Conservation (phyloP, 2,113 vertebrate species). For the Sitta europaea region DNA sequence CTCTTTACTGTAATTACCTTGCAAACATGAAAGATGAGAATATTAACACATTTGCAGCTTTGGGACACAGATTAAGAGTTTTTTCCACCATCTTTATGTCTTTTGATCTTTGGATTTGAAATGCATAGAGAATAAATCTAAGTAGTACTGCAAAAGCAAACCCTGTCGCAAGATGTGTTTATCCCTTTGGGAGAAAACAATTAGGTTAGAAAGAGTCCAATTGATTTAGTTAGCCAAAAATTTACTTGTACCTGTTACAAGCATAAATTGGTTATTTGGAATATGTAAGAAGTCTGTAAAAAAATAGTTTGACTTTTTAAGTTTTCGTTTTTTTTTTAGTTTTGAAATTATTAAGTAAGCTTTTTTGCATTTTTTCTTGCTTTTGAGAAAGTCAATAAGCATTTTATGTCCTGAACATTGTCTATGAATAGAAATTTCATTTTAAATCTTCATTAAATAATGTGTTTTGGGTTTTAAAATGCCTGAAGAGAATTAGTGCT, state of each 20-base stretch:
- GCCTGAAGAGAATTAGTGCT: not conserved
- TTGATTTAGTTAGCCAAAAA: not conserved
- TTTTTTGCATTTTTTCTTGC: not conserved
- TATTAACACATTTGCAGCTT: not conserved
- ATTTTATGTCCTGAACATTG: not conserved
- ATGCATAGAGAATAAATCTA: not conserved
- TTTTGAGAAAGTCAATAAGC: not conserved
- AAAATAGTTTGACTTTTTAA: not conserved
- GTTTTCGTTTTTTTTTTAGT: not conserved
- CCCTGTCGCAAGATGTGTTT: not conserved
- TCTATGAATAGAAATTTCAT: not conserved
- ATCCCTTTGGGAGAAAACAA: not conserved
- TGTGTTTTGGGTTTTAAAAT: not conserved
- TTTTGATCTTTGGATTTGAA: slow-evolving; percentile 12
- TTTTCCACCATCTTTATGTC: not conserved
- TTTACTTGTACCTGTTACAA: not conserved
- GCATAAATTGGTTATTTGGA: not conserved
- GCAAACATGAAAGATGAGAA: not conserved
- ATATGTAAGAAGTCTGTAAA: not conserved
- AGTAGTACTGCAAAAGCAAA: not conserved
- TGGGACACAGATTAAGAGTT: not conserved
- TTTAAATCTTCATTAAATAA: not conserved
- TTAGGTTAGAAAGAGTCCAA: not conserved
- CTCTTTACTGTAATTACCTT: not conserved
- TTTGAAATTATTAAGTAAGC: not conserved